Base-by-base conservation (phyloP, 2,888 invertebrate genomes). In the Ernsta delagoae region DNA sequence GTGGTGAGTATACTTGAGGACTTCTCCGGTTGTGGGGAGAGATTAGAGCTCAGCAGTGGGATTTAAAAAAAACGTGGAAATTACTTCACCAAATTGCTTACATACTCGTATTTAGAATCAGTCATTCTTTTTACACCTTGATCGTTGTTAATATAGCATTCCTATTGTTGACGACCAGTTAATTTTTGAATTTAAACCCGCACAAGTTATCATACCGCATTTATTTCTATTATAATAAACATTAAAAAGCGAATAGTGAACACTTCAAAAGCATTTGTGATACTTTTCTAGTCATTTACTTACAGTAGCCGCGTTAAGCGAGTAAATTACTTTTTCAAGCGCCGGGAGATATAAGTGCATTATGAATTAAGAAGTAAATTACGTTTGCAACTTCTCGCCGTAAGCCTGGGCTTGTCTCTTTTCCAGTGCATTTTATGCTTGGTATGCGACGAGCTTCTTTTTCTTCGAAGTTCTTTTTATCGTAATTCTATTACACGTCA, bases 401-500 rank as follows among this genome's bases (percentile, higher is more conserved):
- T 75, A 74, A 76, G 75, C 74, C 74, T 73, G 50, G 72, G 73
- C 72, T 77, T 75, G 69, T 70, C 74, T 74, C 76, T 76, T 76
- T 72, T 75, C 74, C 70, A 71, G 71, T 75, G 73, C 74, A 77
- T 79, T 79, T 78, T 75, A 77, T 74, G 75, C 74, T 76, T 72
- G 71, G 76, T 76, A 75, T 74, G 74, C 75, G 77, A 77, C 76
- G 72, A 77, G 74, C 74, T 75, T 77, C 75, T 79, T 81, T 77
- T 77, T 79, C 75, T 75, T 76, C 65, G 73, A 74, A 79, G 77
- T 78, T 80, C 78, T 77, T 82, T 80, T 76, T 75, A 78, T 72
- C 78, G 74, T 84, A 84, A 85, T 84, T 82, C 77, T 73, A 81
- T 83, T 83, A 82, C 74, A 75, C 78, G 79, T 80, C 79, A 79